These are phyloP conservation scores for Triops cancriformis DNA, from an alignment of 1,140 invertebrate species.

Conservation along the genomic window DNA sequence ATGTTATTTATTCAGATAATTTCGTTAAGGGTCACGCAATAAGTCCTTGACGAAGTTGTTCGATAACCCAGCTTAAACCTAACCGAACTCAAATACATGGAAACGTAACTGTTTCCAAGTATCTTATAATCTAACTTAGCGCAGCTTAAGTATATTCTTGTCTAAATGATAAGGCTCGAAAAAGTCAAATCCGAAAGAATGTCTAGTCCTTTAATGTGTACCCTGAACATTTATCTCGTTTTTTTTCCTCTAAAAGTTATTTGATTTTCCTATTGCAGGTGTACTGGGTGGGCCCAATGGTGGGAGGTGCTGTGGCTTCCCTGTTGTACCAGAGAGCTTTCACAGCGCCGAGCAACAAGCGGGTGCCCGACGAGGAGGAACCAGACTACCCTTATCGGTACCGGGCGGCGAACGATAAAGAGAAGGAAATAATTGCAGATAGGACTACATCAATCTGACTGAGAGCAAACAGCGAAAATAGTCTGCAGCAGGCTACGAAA, in stretches of 20 bases:
- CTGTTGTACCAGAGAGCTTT: constrained; percentile 66
- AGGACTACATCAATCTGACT: constrained; percentile 25
- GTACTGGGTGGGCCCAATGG: constrained; percentile 77
- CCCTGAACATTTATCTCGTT: neutral
- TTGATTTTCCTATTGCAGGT: constrained; percentile 44
- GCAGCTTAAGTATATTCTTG: too few species aligned
- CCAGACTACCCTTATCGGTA: constrained; percentile 21
- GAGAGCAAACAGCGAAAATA: neutral
- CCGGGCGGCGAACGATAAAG: constrained; percentile 18
- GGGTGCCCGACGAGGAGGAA: constrained; percentile 44
- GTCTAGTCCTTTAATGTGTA: too few species aligned
- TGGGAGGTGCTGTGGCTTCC: constrained; percentile 66
- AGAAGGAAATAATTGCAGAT: constrained; percentile 26
- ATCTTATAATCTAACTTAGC: too few species aligned
- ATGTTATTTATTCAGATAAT: too few species aligned
- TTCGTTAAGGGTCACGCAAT: too few species aligned
- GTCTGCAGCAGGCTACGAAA: neutral
- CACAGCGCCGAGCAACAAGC: constrained; percentile 45
- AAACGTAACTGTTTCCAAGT: too few species aligned
- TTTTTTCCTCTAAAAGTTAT: neutral
- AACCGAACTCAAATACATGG: too few species aligned
- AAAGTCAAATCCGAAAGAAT: too few species aligned
- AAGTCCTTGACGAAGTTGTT: too few species aligned
- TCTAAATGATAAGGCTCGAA: too few species aligned
- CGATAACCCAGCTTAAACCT: too few species aligned